Percentiles rank a stretch among this genome's conserved stretches.
Conservation (phyloP, 2,888 invertebrate species). For the Chrysolina americana region DNA sequence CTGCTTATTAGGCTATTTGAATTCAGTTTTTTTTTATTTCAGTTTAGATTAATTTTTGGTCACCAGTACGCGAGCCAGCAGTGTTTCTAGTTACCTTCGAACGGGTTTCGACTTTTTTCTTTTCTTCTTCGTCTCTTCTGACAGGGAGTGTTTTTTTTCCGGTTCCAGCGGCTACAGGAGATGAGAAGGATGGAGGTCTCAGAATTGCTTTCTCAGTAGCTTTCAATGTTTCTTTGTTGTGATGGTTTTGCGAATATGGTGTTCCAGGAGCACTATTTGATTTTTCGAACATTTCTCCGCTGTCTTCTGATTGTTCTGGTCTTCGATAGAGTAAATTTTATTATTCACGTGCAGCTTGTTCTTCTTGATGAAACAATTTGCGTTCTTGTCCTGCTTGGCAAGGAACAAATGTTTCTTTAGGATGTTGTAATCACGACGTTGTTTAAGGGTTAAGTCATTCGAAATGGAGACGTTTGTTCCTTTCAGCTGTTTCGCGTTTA, state of each 20-base stretch:
- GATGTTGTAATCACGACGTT: background rate
- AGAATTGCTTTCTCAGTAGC: too few species aligned
- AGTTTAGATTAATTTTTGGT: too few species aligned
- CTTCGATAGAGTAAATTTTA: background rate
- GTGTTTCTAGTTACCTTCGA: too few species aligned
- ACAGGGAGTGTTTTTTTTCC: too few species aligned
- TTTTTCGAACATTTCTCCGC: background rate
- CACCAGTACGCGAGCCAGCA: too few species aligned
- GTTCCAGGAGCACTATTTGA: background rate
- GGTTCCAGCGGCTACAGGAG: too few species aligned
- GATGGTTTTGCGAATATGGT: background rate
- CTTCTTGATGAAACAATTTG: background rate
- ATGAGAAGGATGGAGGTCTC: too few species aligned
- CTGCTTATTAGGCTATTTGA: too few species aligned
- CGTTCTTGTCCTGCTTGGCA: background rate
- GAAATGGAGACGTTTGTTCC: background rate
- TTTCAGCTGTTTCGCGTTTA: background rate
- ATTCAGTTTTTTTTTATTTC: too few species aligned
- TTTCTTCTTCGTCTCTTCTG: too few species aligned
- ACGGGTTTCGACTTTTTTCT: too few species aligned
- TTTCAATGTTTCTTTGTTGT: too few species aligned
- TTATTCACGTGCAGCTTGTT: background rate
- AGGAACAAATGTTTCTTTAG: background rate
- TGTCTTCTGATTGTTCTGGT: background rate
- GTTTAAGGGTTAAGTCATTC: background rate